Base-by-base conservation (phyloP, 2,888 invertebrate species). In the Bombylius discolor region DNA sequence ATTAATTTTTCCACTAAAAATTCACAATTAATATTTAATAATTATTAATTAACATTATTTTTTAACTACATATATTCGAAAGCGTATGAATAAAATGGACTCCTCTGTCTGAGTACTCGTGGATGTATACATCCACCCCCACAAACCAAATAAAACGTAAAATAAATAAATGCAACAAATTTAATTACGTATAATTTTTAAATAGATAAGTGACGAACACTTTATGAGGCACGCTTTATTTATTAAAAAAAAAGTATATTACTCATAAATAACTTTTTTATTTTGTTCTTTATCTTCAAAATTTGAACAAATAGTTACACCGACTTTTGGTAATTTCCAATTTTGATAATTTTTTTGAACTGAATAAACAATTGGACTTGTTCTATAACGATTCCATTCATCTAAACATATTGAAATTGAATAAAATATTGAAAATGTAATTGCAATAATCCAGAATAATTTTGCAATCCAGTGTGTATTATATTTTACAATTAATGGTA, bases 301-400 rank as follows among this genome's bases (percentile, higher is more conserved):
- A 5, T 65, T 56, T 0, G 79, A 76, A 59, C 81, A 81, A 53
- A 80, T 65, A 0, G 79, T 77, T 1, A 77, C 64, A 0, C 76
- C 69, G 2, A 79, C 74, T 60, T 77, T 76, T 0, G 76, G 70
- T 9, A 79, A 76, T 47, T 73, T 73, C 65, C 74, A 76, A 23
- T 75, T 70, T 49, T 73, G 75, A 57, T 74, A 68, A 53, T 78
- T 51, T 44, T 44, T 42, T 31, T 51, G 44, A 42, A 51, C 45
- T 5, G 39, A 32, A 11, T 39, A 51, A 6, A 44, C 51, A 32
- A 51, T 42, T 45, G 51, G 45, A 44, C 31, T 51, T 8, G 12
- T 51, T 44, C 44, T 36, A 32, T 13, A 51, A 42, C 45, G 36
- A 12, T 32, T 8, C 51, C 51, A 51, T 45, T 51, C 44, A 42